Evolutionary conservation across 2,113 vertebrate species (phyloP), one percentile per base, ranked within the genome.

Genomic region (Nesogale talazaci): DNA sequence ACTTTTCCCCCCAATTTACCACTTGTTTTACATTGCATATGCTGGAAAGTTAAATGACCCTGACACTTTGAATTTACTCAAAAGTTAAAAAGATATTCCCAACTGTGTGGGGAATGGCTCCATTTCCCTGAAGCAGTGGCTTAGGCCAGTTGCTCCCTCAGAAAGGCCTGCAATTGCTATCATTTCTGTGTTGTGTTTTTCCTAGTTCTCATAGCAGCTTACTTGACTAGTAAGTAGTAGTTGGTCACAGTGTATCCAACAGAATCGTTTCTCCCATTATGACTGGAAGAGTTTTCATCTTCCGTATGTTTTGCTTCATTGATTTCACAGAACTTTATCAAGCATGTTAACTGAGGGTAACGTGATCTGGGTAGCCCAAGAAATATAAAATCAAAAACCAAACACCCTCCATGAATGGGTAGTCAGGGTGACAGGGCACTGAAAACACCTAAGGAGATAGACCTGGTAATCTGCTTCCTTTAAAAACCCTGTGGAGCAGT

Each of bases 41-140:
- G 29, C 93, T 92, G 82, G 90, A 93, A 96, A 65, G 52, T 90
- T 96, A 95, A 97, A 75, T 59, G 81, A 86, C 94, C 94, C 15
- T 94, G 93, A 96, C 95, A 93, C 70, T 83, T 65, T 15, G 72
- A 92, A 83, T 77, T 52, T 89, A 61, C 40, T 79, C 69, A 81
- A 89, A 86, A 72, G 63, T 77, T 61, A 27, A 85, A 83, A 86
- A 86, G 72, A 74, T 77, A 91, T 81, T 92, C 61, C 88, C 56
- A 80, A 56, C n/a, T 80, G 36, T 82, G 89, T 63, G 0, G 1
- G 14, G 23, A 78, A 92, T 36, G 34, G 69, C 72, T 94, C 31
- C 29, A 82, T 77, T 93, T 83, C 72, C 67, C 31, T 10, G 72
- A 89, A 36, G 69, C 59, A 11, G 77, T 74, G 59, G 65, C 69